phyloP scores from a whole-genome alignment of 2,113 vertebrate species.

The Ptyas mucosa region DNA sequence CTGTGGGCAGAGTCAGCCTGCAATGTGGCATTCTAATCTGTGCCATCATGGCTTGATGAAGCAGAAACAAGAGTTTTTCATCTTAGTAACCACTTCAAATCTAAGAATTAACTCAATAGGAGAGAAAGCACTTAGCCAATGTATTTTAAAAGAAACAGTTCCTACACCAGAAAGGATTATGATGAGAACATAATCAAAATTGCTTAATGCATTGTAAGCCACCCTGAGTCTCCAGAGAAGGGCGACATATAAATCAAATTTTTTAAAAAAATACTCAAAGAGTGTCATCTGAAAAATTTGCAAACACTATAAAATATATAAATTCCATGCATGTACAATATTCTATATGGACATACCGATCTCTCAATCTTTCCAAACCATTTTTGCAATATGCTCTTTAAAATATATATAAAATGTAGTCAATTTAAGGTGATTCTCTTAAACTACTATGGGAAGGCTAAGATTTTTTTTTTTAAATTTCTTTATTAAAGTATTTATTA shows the following conservation, averaged over 20 bases:
- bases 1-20: no score
- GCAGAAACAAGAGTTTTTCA: neutral
- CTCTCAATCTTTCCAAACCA: neutral
- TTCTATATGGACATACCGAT: neutral
- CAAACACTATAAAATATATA: slow-evolving; percentile 10
- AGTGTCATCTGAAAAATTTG: neutral
- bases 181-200: neutral
- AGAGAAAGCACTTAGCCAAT: neutral
- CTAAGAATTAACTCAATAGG: neutral
- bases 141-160: neutral
- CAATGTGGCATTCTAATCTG: no score
- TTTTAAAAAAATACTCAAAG: neutral
- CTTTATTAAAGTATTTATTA: no score
- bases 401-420: slow-evolving; percentile 18
- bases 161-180: neutral
- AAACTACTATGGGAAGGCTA: slow-evolving; percentile 25
- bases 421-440: slow-evolving; percentile 35
- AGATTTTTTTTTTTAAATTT: no score
- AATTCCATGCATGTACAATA: neutral
- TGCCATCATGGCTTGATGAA: neutral
- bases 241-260: no score
- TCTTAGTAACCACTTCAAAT: neutral
- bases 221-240: no score
- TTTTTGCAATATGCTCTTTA: slow-evolving; percentile 2
- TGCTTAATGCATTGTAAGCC: no score